A percentile compares a stretch with the other conserved stretches of the same genome.
Conservation (phyloP, 2,888 invertebrate species). For the Drosophila conformis region DNA sequence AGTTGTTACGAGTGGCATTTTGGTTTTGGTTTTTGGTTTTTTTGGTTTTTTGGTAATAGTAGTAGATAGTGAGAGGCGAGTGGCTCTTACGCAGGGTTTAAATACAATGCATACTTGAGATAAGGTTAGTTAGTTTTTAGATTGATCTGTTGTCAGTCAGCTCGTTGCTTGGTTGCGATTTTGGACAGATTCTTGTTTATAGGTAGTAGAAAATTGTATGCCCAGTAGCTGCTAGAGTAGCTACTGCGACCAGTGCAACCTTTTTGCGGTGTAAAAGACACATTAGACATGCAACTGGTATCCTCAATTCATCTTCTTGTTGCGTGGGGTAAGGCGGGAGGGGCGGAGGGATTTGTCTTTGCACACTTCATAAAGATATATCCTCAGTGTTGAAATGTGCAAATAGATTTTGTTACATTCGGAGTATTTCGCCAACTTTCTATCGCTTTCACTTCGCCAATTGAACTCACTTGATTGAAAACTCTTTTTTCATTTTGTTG, state of each 20-base stretch:
- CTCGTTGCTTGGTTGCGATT: slow-evolving; percentile 58
- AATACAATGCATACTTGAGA: slow-evolving; percentile 62
- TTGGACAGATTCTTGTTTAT: slow-evolving; percentile 85
- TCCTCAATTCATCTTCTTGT: slow-evolving; percentile 22
- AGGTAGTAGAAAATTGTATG: slow-evolving; percentile 83
- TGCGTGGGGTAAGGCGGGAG: slow-evolving; percentile 14
- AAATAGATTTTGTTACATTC: slow-evolving; percentile 38
- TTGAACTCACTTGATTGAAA: slow-evolving; percentile 81
- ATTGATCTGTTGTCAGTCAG: slow-evolving; percentile 18
- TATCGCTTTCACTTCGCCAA: slow-evolving; percentile 74
- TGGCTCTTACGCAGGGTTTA: slow-evolving; percentile 60
- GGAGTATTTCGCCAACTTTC: slow-evolving; percentile 67
- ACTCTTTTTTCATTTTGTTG: slow-evolving; percentile 76
- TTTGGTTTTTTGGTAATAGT: slow-evolving; percentile 28
- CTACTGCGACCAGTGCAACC: slow-evolving; percentile 80
- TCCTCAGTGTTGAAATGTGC: slow-evolving; percentile 47
- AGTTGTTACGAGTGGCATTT: slow-evolving; percentile 75
- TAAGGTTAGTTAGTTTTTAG: slow-evolving; percentile 22
- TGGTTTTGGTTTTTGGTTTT: slow-evolving; percentile 48
- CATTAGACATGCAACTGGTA: slow-evolving; percentile 59
- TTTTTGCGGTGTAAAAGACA: slow-evolving; percentile 83
- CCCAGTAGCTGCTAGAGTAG: slow-evolving; percentile 74
- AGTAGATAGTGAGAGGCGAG: slow-evolving; percentile 68
- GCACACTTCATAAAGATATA: slow-evolving; percentile 50
- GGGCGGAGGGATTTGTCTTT: slow-evolving; percentile 25